Base-by-base conservation (phyloP, 2,113 vertebrate genomes). In the Scolopax mira region DNA sequence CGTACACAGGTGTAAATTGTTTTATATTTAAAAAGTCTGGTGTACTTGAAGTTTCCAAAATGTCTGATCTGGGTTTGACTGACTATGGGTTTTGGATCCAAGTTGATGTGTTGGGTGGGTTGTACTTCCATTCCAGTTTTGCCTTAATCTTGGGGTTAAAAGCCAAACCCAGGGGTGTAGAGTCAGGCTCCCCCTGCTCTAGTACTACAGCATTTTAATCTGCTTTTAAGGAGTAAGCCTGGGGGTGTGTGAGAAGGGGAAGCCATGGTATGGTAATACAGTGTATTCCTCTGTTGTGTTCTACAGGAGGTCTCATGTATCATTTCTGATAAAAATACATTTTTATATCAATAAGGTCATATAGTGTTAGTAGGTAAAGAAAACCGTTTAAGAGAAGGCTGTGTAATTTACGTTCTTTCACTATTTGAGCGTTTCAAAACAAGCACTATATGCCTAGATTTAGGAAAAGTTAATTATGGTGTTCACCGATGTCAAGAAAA, bases 181-280 rank as follows among this genome's bases (percentile, higher is more conserved):
- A 8, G 11, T 55, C 3, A 1, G 18, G 48, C 5, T 54, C 4
- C 5, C 21, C 6, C 24, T 77, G 17, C 4, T 88, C 21, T 48
- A 4, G 30, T 44, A 35, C 13, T 89, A 25, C 6, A 35, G 22
- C 9, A 14, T 42, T 35, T 89, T 11, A 15, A 11, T 7, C 18
- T 61, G 11, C 18, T 27, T 93, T 66, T 21, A 37, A 64, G 19
- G 21, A 27, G 24, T 13, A 25, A 27, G 21, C 4, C 65, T 13
- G 6, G 4, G 13, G 41, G 2, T 7, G 10, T 4, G 9, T 25
- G 13, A 79, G 8, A 12, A 75, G 33, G 18, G 9, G 33, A 80
- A 77, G 5, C 10, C 10, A 1, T 9, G 4, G 7, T 0, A 39
- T 1, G 0, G 11, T 28, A 37, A 73, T 28, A 8, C 24, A 49